These are phyloP conservation scores for Erithacus rubecula DNA, from an alignment of 2,797 vertebrate genomes.

Conservation along the genomic window DNA sequence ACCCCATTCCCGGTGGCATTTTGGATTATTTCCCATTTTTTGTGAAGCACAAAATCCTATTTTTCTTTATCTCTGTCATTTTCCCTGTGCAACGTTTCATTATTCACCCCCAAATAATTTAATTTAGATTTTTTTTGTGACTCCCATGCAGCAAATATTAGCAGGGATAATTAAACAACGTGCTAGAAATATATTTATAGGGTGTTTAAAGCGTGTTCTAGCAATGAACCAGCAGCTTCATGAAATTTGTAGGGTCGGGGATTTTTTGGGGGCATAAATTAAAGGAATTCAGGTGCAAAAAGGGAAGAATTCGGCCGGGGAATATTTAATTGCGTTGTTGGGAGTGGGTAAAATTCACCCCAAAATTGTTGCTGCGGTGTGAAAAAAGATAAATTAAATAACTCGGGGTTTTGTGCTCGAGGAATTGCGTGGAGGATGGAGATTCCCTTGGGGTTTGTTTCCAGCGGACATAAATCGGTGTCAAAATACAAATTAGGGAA, in stretches of 20 bases:
- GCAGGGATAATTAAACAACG: neutral
- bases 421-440: neutral
- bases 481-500: neutral
- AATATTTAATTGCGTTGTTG: neutral
- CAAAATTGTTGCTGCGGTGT: neutral
- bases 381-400: neutral
- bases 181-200: neutral
- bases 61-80: neutral
- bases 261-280: neutral
- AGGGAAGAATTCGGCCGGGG: neutral
- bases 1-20: too few relatives aligned
- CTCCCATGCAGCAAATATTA: neutral
- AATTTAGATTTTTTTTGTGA: neutral
- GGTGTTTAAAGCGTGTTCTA: neutral
- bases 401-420: neutral
- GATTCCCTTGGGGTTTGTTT: neutral
- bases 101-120: neutral
- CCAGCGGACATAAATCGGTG: neutral
- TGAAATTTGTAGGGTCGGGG: neutral
- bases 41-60: neutral
- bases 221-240: neutral
- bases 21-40: too few relatives aligned
- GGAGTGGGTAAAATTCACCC: neutral
- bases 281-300: neutral
- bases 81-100: neutral